These are phyloP conservation scores for Xestia c-nigrum DNA, from an alignment of 2,888 invertebrate genomes.

Conservation along the genomic window DNA sequence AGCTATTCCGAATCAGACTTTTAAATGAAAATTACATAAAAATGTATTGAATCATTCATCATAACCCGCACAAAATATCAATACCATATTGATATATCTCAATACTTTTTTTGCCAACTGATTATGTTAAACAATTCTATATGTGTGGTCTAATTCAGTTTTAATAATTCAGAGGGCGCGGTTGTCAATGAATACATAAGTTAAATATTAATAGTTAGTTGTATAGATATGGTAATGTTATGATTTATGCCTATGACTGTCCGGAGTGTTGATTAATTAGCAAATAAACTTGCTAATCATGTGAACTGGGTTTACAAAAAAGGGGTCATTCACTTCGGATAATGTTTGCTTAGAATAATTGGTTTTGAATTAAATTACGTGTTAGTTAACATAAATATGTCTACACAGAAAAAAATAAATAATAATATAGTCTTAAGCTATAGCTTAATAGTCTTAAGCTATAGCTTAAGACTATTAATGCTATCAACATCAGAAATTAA, in stretches of 20 bases:
- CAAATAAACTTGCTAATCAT: slow-evolving; percentile 63
- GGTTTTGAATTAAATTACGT: background rate
- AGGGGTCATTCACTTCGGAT: slow-evolving; percentile 29
- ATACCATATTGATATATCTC: slow-evolving; percentile 48
- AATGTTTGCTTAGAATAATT: background rate
- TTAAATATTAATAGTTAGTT: slow-evolving; percentile 52
- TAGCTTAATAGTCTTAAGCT: no score
- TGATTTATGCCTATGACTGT: slow-evolving; percentile 68
- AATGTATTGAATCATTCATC: slow-evolving; percentile 57
- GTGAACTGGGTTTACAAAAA: slow-evolving; percentile 45
- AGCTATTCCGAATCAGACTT: slow-evolving; percentile 34
- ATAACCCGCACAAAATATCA: slow-evolving; percentile 53
- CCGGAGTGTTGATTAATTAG: slow-evolving; percentile 62
- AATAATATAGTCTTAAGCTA: no score
- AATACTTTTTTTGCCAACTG: slow-evolving; percentile 54
- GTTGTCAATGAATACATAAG: slow-evolving; percentile 44
- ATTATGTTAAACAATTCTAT: slow-evolving; percentile 60
- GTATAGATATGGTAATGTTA: slow-evolving; percentile 66
- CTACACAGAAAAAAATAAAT: no score
- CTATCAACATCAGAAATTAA: background rate
- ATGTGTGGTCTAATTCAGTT: slow-evolving; percentile 66
- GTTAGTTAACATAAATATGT: background rate
- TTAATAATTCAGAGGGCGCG: slow-evolving; percentile 62
- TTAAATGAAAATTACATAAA: slow-evolving; percentile 54
- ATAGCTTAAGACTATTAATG: background rate